These are phyloP conservation scores for Habroteleia sp. DNA, from an alignment of 2,888 invertebrate species.

Conservation along the genomic window DNA sequence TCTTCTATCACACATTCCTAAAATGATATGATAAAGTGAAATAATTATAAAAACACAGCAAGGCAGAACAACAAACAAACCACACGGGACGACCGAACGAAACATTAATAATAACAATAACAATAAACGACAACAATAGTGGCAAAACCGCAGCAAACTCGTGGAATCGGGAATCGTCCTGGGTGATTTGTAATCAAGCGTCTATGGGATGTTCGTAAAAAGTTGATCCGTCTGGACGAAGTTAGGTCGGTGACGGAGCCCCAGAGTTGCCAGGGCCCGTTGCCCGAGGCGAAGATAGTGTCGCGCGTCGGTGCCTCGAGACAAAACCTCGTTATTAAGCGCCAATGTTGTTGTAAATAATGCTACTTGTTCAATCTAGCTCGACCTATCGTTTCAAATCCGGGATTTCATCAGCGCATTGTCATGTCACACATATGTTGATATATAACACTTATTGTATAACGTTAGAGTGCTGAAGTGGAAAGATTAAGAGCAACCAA, in stretches of 20 bases:
- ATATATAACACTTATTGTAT: slow-evolving; percentile 48
- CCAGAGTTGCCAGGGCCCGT: neutral
- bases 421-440: slow-evolving; percentile 49
- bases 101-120: neutral
- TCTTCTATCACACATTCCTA: slow-evolving; percentile 35
- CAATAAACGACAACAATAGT: no score
- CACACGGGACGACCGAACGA: slow-evolving; percentile 16
- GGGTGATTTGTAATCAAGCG: slow-evolving; percentile 27
- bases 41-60: no score
- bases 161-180: slow-evolving; percentile 3
- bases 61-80: neutral
- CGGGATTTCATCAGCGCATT: slow-evolving; percentile 39
- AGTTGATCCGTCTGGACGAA: slow-evolving; percentile 60
- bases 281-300: slow-evolving; percentile 8
- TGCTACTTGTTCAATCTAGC: slow-evolving; percentile 53
- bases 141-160: neutral
- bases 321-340: slow-evolving; percentile 37
- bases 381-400: slow-evolving; percentile 49
- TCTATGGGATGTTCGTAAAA: slow-evolving; percentile 70
- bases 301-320: slow-evolving; percentile 18
- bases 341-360: slow-evolving; percentile 61
- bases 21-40: no score
- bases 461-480: slow-evolving; percentile 26
- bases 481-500: slow-evolving; percentile 11
- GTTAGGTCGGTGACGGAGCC: neutral